phyloP scores from a whole-genome alignment of 2,113 vertebrate species.

The Chaetops frenatus region DNA sequence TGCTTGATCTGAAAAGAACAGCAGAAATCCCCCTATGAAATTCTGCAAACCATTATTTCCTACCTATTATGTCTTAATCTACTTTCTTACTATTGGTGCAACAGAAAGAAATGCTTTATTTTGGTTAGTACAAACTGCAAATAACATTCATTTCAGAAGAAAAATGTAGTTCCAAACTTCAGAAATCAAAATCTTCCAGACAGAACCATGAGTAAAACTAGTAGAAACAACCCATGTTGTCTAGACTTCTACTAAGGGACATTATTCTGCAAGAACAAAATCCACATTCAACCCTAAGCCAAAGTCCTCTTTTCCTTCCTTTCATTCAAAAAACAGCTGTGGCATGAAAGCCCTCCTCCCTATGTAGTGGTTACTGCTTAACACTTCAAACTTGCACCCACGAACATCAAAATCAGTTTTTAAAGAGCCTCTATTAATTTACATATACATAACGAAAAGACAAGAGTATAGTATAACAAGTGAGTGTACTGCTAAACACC shows the following conservation, averaged over 20 bases:
- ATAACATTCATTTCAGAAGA: background rate
- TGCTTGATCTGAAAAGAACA: slow-evolving; percentile 10
- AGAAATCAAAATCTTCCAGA: background rate
- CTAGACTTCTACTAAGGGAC: background rate
- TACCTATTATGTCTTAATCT: background rate
- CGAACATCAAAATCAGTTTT: background rate
- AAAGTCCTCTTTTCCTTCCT: background rate
- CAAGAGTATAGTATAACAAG: background rate
- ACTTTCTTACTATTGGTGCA: background rate
- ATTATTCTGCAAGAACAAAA: background rate
- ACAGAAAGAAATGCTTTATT: background rate
- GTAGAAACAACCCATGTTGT: background rate
- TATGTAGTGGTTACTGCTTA: background rate
- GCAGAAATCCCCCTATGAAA: background rate
- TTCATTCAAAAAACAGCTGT: background rate
- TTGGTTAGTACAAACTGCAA: background rate
- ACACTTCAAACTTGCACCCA: background rate
- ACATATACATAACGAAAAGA: background rate
- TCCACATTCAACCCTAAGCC: background rate
- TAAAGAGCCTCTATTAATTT: background rate
- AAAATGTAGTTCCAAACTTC: background rate
- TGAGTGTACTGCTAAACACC: rapidly evolving
- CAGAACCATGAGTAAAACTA: background rate
- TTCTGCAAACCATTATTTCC: background rate
- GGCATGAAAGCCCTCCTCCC: background rate